Evolutionary conservation across 2,113 vertebrate species (phyloP), one percentile per base, ranked within the genome.

Genomic region (Dasypus novemcinctus): DNA sequence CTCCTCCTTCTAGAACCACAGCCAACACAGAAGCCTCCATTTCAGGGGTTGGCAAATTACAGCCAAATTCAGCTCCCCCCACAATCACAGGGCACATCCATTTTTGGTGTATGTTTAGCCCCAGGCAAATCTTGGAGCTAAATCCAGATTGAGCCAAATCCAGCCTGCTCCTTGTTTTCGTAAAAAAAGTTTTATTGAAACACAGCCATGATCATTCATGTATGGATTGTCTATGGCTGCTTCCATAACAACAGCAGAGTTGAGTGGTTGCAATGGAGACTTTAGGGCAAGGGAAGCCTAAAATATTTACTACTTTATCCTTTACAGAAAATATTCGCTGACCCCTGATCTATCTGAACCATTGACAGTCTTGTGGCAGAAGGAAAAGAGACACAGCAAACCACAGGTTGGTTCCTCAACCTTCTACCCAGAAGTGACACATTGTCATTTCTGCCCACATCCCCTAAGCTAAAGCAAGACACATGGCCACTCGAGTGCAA

Each of bases 151-250:
- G 27, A 84, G 43, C 31, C 9, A 57, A 71, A 59, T 79, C 36
- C 11, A 43, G 61, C 61, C 31, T 79, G 43, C 8, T 54, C 18
- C 27, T 9, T 71, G 9, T 38, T 79, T 89, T 80, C 49, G 31
- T 75, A 69, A 92, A 79, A 93, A 90, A 92, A 90, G 46, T 87
- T 74, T 93, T 66, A 63, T 52, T 49, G 23, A 71, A 75, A 76
- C 4, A 33, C 66, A 91, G 29, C 71, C 15, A 29, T 41, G 20
- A 14, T 57, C 25, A 41, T n/a, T 95, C n/a, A 80, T 27, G 71
- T 79, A 31, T 5, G 5, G 43, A 38, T 29, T 41, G 6, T 69
- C 57, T 71, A 33, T 57, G 46, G 23, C 10, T 33, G 36, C 1
- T 66, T 90, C 74, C 68, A 12, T 4, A 36, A 46, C 36, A 83